Conservation (phyloP, 1,140 invertebrate genomes). For the Lamellibrachia luymesi region DNA sequence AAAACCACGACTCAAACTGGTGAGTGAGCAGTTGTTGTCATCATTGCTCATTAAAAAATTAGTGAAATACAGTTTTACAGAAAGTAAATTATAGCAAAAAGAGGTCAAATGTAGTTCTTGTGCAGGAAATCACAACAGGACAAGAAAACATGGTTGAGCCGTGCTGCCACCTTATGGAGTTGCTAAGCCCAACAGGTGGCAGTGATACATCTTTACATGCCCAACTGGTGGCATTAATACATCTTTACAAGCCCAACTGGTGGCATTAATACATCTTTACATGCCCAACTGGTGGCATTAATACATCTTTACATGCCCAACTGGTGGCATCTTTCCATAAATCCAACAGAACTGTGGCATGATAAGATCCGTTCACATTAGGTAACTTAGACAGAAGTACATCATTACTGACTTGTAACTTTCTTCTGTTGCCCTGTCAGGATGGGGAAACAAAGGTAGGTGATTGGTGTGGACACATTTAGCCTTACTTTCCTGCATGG, state of each 20-base stretch:
- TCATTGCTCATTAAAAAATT: not conserved
- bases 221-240: too few species aligned
- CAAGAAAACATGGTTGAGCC: not conserved
- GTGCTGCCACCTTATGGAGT: not conserved
- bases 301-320: not conserved
- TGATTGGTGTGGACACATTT: not conserved
- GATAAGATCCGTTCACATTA: not conserved
- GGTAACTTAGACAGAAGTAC: not conserved
- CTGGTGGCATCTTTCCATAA: too few species aligned
- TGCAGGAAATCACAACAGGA: not conserved
- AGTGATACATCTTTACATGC: not conserved
- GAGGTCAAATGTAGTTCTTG: not conserved
- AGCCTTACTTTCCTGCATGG: too few species aligned
- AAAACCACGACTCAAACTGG: conserved; percentile 3
- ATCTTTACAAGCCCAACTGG: not conserved
- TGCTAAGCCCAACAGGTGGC: not conserved
- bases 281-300: too few species aligned
- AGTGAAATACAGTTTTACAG: not conserved
- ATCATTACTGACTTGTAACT: not conserved
- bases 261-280: not conserved
- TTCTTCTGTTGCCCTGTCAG: not conserved
- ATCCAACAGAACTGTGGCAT: not conserved
- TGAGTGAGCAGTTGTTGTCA: not conserved
- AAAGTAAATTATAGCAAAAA: not conserved
- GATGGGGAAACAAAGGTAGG: not conserved